Evolutionary conservation across 2,888 invertebrate species (phyloP), one percentile per base, ranked within the genome.

Genomic region (Drosophila aldrichi): DNA sequence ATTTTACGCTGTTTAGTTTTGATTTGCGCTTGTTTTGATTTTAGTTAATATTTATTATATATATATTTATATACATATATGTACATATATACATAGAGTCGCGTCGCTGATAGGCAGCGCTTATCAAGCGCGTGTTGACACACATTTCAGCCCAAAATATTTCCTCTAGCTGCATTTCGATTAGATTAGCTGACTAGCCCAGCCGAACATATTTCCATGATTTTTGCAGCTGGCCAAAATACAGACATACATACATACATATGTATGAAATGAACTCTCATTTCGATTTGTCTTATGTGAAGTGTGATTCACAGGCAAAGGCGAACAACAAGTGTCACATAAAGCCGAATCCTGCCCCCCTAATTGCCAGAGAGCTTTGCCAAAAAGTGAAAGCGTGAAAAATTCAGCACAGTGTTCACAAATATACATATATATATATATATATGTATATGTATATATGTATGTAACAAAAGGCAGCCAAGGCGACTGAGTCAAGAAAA

Each of bases 251-350:
- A 20, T 9, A 8, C 22, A 16, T 9, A 9, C 14, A 14, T 16
- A 12, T 43, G 20, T 22, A 4, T 20, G 14, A 49, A 20, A 18
- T 20, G 3, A 34, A 8, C 2, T 49, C 78, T 74, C 82, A 70
- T 81, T 88, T 89, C 81, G 81, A 90, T 88, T 89, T 86, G 78
- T 56, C 71, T 76, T 85, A 90, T 88, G 91, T 91, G 78, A 69
- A 74, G 79, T 75, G 80, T 76, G 79, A 70, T 79, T 64, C 62
- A 67, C 79, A 66, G 80, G 81, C 46, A 10, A 16, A 29, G 25
- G 25, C 5, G 5, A 79, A 91, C 91, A 91, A 92, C 91, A 92
- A 92, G 92, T 91, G 92, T 88, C 83, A 87, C 84, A 91, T 91
- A 88, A 91, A 40, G 40, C 14, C 38, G n/a, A 36, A 16, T 3